Conservation (phyloP, 1,140 invertebrate species). For the Drosophila lacteicornis region DNA sequence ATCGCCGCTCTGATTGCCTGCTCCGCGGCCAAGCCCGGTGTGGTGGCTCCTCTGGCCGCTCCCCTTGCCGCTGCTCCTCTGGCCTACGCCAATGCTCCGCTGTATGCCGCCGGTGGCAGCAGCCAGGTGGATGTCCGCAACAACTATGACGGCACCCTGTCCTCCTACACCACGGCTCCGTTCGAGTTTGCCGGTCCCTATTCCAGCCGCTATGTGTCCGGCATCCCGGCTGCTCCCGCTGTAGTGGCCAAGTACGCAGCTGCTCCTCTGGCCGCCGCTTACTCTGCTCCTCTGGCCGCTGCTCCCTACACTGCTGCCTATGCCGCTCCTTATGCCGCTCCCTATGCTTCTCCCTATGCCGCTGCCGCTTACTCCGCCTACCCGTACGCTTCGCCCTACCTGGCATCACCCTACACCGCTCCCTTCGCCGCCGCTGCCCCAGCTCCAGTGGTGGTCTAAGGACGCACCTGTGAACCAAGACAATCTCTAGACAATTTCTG, state of each 20-base stretch:
- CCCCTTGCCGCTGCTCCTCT: conserved; percentile 70
- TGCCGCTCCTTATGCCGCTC: conserved; percentile 29
- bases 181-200: conserved; percentile 83
- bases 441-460: conserved; percentile 58
- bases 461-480: not conserved
- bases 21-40: conserved; percentile 66
- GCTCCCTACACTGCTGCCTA: conserved; percentile 56
- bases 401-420: conserved; percentile 52
- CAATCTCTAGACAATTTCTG: conserved; percentile 19
- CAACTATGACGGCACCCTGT: conserved; percentile 77
- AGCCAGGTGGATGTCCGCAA: conserved; percentile 78
- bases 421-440: conserved; percentile 66
- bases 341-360: conserved; percentile 82
- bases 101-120: conserved; percentile 79
- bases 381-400: conserved; percentile 37
- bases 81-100: conserved; percentile 80
- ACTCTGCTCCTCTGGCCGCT: conserved; percentile 56
- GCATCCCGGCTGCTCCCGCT: conserved; percentile 63
- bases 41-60: conserved; percentile 69
- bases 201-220: conserved; percentile 85
- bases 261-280: conserved; percentile 64
- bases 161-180: conserved; percentile 80
- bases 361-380: conserved; percentile 56
- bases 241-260: conserved; percentile 62
- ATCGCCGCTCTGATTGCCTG: conserved; percentile 73